Conservation (phyloP, 2,797 vertebrate genomes). For the Limnodromus scolopaceus region DNA sequence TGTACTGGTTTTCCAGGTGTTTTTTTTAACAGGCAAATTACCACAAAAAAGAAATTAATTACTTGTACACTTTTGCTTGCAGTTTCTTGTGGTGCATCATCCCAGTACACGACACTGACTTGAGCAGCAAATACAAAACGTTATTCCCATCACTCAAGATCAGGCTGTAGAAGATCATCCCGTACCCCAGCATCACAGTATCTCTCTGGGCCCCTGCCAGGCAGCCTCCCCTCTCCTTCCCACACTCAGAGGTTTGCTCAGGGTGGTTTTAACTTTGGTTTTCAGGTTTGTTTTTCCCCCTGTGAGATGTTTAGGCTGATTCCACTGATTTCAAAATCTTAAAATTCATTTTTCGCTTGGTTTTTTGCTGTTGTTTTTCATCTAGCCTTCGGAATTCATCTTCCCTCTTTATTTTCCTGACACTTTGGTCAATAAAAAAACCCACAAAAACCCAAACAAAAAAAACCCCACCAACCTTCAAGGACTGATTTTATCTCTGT, state of each 20-base stretch:
- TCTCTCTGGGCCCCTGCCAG: neutral
- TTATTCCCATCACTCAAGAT: neutral
- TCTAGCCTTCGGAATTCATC: neutral
- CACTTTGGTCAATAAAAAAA: neutral
- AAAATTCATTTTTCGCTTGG: neutral
- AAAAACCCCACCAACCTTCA: neutral
- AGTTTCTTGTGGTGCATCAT: neutral
- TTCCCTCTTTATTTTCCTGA: neutral
- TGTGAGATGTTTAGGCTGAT: neutral
- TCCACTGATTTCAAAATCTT: neutral
- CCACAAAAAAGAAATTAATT: neutral
- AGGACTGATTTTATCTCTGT: neutral
- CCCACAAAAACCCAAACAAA: too few relatives aligned
- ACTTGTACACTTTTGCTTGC: neutral
- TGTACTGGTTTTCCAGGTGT: neutral
- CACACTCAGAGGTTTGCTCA: neutral
- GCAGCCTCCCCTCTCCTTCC: neutral
- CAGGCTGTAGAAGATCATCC: neutral
- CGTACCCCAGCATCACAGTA: accelerated
- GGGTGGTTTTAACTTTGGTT: neutral
- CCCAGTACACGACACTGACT: accelerated
- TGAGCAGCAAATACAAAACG: neutral
- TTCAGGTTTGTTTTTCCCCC: neutral
- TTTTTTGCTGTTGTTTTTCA: neutral
- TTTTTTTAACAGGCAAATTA: neutral